Conservation (phyloP, 2,888 invertebrate genomes). For the Clistopyga incitator region DNA sequence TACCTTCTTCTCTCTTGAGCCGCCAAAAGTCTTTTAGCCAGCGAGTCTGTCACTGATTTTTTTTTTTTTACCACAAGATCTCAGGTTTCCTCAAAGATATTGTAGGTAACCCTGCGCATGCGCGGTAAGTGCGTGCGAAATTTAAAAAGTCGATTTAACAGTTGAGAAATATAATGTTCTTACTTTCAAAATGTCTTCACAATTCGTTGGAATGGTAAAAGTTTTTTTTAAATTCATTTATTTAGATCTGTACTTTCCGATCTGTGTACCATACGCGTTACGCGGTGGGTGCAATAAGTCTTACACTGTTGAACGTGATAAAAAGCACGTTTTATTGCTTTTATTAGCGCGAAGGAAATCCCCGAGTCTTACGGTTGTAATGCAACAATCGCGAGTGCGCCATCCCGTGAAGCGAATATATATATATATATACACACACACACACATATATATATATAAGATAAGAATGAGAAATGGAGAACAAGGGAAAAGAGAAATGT, state of each 20-base stretch:
- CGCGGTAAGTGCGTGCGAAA: no score
- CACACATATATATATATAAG: slow-evolving; percentile 12
- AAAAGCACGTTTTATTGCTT: slow-evolving; percentile 24
- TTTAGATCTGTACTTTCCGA: background rate
- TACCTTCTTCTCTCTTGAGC: background rate
- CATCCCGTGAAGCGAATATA: background rate
- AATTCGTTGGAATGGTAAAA: background rate
- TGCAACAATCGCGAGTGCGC: slow-evolving; percentile 31
- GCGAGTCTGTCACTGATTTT: background rate
- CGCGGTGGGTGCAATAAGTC: background rate
- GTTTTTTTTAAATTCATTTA: slow-evolving; percentile 8
- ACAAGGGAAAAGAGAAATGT: slow-evolving; percentile 3
- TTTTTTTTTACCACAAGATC: slow-evolving; percentile 14
- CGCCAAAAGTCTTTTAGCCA: slow-evolving; percentile 41
- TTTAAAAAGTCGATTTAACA: no score
- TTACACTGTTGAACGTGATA: slow-evolving; percentile 23
- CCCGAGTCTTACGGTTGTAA: slow-evolving; percentile 14
- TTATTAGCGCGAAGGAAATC: slow-evolving; percentile 6
- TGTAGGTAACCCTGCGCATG: background rate
- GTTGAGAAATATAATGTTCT: no score
- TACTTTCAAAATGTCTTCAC: no score
- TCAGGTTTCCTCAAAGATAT: slow-evolving; percentile 11
- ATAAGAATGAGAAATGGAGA: slow-evolving; percentile 26
- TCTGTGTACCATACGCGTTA: slow-evolving; percentile 19
- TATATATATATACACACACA: no score